Evolutionary conservation across 2,888 invertebrate genomes (phyloP), one percentile per base, ranked within the genome.

Genomic region (Orchesella flavescens): DNA sequence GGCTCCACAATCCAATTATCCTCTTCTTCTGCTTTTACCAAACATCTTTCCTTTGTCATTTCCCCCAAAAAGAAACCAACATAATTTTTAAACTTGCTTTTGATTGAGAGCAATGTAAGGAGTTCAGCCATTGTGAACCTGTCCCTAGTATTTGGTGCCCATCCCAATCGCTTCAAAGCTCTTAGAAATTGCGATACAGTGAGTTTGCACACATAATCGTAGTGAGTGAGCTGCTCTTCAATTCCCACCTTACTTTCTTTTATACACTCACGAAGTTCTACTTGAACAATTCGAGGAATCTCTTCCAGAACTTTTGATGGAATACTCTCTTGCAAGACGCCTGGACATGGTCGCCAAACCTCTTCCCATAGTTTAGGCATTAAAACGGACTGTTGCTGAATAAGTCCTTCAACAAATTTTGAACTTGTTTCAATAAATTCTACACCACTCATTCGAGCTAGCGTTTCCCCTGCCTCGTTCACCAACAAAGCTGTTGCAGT

Each of bases 361-460:
- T 79, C 78, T 23, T 82, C 73, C 84, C 74, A 78, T 1, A 74
- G 53, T 21, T 34, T 43, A n/a, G 76, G 79, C 23, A 79, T 43
- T 15, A 23, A 23, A 12, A 19, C 17, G 0, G 61, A 19, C 53
- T 72, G 81, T 15, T 49, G 55, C 0, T 43, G 10, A 1, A 76
- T 49, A 19, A 72, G 19, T 0, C 49, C 74, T 46, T 84, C 86
- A 19, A 77, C 46, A 1, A 72, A 17, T 12, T 46, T 65, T 0
- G 57, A 71, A 13, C 46, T 84, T 9, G 84, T 84, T 43, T 80
- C 80, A 0, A 76, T 17, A 66, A 84, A 76, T 13, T 84, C 84
- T 1, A 80, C 61, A 3, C 46, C 63, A 7, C 44, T 12, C 65
- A 84, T 71, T 15, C 17, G n/a, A 55, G 65, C 72, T 9, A 84